phyloP scores from a whole-genome alignment of 1,140 invertebrate species.

The Euura lappo region DNA sequence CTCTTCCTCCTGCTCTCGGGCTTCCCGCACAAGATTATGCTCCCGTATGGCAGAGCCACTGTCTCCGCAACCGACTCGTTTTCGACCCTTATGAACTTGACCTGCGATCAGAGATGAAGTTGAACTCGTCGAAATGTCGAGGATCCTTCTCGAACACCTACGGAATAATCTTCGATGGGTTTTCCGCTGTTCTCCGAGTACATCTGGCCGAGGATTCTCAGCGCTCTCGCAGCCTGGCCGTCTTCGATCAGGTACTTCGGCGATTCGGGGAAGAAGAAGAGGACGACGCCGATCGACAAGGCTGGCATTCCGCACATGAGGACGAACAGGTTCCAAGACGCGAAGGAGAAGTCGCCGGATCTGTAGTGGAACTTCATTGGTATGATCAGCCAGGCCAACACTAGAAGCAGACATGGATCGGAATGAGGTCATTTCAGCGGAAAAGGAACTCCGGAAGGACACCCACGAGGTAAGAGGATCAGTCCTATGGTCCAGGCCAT shows the following conservation, averaged over 20 bases:
- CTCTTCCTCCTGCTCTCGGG: slow-evolving; percentile 9
- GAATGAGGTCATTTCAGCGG: slow-evolving; percentile 6
- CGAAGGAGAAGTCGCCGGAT: slow-evolving; percentile 37
- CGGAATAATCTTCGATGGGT: slow-evolving; percentile 48
- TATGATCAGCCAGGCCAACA: slow-evolving; percentile 52
- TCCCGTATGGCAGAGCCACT: slow-evolving; percentile 16
- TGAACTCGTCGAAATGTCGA: neutral
- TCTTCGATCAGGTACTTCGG: slow-evolving; percentile 65
- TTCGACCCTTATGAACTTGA: slow-evolving; percentile 25
- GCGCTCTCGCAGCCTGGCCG: slow-evolving; percentile 50
- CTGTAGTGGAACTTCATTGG: slow-evolving; percentile 39
- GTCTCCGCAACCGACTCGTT: slow-evolving; percentile 28
- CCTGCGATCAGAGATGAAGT: slow-evolving; percentile 34
- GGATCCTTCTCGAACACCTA: slow-evolving; percentile 29
- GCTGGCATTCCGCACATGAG: slow-evolving; percentile 45
- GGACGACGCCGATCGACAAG: slow-evolving; percentile 42
- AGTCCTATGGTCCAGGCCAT: slow-evolving; percentile 48
- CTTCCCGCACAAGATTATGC: neutral
- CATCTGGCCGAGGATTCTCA: slow-evolving; percentile 53
- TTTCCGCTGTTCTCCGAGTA: slow-evolving; percentile 53
- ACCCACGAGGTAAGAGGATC: slow-evolving; percentile 42
- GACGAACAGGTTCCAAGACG: slow-evolving; percentile 57
- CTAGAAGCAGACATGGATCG: slow-evolving; percentile 29
- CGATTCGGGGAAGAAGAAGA: slow-evolving; percentile 66
- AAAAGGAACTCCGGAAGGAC: neutral